A percentile compares a stretch with the other conserved stretches of the same genome.
Evolutionary conservation across 1,140 invertebrate genomes (phyloP).

Genomic region (Bombus ignitus): DNA sequence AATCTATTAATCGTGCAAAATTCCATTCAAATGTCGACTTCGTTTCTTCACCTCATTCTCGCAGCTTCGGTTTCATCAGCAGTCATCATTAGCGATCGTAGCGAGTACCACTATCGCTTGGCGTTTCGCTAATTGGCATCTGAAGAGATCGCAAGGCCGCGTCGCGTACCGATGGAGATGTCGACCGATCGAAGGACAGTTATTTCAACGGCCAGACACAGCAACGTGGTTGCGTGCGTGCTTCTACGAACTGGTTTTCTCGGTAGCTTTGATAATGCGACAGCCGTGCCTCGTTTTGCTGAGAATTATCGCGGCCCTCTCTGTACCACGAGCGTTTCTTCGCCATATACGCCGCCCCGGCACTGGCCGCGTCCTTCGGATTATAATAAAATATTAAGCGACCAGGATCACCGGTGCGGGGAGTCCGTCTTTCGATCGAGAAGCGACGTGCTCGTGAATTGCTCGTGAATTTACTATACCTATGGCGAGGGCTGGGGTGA

Average conservation of each 20-base stretch:
- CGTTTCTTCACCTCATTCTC: too few species aligned
- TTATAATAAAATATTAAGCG: slow-evolving; percentile 45
- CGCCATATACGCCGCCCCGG: background rate
- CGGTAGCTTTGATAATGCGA: slow-evolving; percentile 59
- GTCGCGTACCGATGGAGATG: slow-evolving; percentile 52
- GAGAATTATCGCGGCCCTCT: slow-evolving; percentile 45
- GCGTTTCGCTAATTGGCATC: slow-evolving; percentile 11
- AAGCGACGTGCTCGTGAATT: background rate
- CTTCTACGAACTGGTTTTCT: slow-evolving; percentile 60
- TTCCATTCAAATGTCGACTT: too few species aligned
- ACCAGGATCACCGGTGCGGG: background rate
- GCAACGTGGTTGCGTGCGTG: slow-evolving; percentile 31
- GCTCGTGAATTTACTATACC: too few species aligned
- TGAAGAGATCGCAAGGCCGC: slow-evolving; percentile 12
- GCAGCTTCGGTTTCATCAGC: background rate
- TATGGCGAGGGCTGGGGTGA: too few species aligned
- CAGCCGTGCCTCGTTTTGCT: slow-evolving; percentile 43
- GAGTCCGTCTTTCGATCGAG: background rate
- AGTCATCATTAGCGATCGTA: background rate
- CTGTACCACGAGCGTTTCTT: slow-evolving; percentile 11
- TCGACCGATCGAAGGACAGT: slow-evolving; percentile 62
- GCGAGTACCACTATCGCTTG: background rate
- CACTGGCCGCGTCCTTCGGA: slow-evolving; percentile 32
- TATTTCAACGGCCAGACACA: slow-evolving; percentile 40
- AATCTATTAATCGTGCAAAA: too few species aligned